A percentile compares a stretch with the other conserved stretches of the same genome.
phyloP scores from a whole-genome alignment of 2,113 vertebrate genomes.

The Hassar affinis region DNA sequence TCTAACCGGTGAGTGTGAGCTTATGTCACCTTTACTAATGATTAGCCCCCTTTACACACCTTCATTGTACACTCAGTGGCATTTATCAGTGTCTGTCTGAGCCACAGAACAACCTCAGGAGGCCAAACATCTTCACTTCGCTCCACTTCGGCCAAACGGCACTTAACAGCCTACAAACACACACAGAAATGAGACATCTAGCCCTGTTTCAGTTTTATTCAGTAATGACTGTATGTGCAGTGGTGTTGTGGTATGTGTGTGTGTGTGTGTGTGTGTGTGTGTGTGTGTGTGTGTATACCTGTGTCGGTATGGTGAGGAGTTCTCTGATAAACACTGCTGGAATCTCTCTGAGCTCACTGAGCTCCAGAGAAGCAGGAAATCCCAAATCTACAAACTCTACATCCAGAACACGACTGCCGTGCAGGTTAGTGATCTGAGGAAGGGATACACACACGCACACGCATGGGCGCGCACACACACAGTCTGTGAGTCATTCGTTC shows the following conservation, averaged over 20 bases:
- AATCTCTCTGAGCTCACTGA: slow-evolving; percentile 87
- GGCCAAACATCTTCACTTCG: slow-evolving; percentile 81
- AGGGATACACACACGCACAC: background rate
- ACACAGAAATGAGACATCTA: background rate
- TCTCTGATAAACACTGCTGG: slow-evolving; percentile 79
- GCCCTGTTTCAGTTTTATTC: background rate
- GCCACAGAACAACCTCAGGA: slow-evolving; percentile 80
- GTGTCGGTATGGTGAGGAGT: slow-evolving; percentile 81
- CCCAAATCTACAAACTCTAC: slow-evolving; percentile 85
- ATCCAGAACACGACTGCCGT: slow-evolving; percentile 83
- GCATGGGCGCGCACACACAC: too few relatives aligned
- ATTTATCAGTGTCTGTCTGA: slow-evolving; percentile 78
- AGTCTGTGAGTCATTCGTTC: too few relatives aligned
- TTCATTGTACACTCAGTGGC: slow-evolving; percentile 83
- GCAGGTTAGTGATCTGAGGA: slow-evolving; percentile 83
- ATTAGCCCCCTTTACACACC: slow-evolving; percentile 64
- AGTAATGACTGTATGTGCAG: background rate
- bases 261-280: background rate
- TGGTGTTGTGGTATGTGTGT: background rate
- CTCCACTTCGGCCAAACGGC: slow-evolving; percentile 80
- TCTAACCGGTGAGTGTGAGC: background rate
- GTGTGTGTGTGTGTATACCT: slow-evolving; percentile 69
- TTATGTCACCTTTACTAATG: too few relatives aligned
- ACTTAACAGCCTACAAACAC: slow-evolving; percentile 78
- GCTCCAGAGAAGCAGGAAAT: slow-evolving; percentile 81